These are phyloP conservation scores for Solenopsis invicta DNA, from an alignment of 1,140 invertebrate species.

Conservation along the genomic window DNA sequence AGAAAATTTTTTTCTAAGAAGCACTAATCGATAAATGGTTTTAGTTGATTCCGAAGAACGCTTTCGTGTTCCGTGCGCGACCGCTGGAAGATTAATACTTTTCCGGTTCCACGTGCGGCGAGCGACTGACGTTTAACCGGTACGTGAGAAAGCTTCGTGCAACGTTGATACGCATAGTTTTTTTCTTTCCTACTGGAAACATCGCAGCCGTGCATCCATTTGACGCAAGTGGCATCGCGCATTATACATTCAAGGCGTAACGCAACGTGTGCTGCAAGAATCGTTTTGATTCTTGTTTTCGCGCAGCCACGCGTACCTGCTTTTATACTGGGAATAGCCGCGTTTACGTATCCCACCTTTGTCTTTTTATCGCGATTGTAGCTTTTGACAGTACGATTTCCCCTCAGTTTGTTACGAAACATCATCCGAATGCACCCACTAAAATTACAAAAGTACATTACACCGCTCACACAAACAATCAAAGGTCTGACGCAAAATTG, in stretches of 20 bases:
- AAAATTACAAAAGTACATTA: not conserved
- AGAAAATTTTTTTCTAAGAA: not conserved
- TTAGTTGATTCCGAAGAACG: not conserved
- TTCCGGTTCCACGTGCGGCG: not conserved
- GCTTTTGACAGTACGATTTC: not conserved
- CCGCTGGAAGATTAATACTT: slow-evolving; percentile 13
- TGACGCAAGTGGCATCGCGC: slow-evolving; percentile 39
- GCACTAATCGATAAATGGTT: not conserved
- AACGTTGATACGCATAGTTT: slow-evolving; percentile 37
- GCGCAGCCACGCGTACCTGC: slow-evolving; percentile 26
- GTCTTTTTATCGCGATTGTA: slow-evolving; percentile 39
- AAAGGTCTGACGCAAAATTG: not conserved
- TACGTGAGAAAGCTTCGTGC: slow-evolving; percentile 9
- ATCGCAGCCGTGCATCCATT: slow-evolving; percentile 10
- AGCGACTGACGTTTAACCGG: slow-evolving; percentile 28
- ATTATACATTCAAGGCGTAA: slow-evolving; percentile 48
- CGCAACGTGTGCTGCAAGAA: slow-evolving; percentile 30
- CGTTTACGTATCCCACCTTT: slow-evolving; percentile 20
- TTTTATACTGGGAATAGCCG: slow-evolving; percentile 26
- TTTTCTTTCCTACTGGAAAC: slow-evolving; percentile 24
- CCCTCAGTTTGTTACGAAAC: not conserved
- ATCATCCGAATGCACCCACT: not conserved
- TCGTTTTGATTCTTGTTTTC: slow-evolving; percentile 55
- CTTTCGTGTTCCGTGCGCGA: not conserved
- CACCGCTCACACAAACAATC: not conserved